A percentile compares a stretch with the other conserved stretches of the same genome.
Conservation (phyloP, 2,797 vertebrate genomes). For the Crenichthys baileyi region DNA sequence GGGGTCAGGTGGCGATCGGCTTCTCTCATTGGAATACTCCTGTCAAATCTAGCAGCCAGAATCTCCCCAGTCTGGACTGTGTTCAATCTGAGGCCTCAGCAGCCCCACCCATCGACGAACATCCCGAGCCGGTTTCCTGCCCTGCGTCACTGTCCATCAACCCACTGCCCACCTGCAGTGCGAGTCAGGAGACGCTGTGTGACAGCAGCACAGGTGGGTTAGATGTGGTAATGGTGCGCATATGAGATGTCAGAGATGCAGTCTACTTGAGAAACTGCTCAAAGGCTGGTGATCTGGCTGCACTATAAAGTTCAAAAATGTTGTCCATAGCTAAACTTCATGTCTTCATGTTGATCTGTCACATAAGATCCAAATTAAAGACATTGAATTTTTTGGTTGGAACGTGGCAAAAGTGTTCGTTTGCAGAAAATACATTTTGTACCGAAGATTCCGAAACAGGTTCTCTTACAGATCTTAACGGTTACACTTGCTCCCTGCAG, state of each 20-base stretch:
- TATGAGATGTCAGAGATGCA: not conserved
- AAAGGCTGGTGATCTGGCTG: no score
- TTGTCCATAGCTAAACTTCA: no score
- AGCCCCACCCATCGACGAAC: slow-evolving; percentile 73
- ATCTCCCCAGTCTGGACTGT: slow-evolving; percentile 78
- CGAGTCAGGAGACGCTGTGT: slow-evolving; percentile 88
- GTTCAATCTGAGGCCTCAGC: slow-evolving; percentile 73
- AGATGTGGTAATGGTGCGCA: not conserved
- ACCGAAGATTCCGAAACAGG: no score
- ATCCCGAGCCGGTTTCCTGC: slow-evolving; percentile 85
- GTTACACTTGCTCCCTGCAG: no score
- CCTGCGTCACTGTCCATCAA: slow-evolving; percentile 90
- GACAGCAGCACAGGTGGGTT: slow-evolving; percentile 84
- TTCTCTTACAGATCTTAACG: no score
- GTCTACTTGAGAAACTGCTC: not conserved
- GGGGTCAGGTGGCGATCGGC: slow-evolving; percentile 84
- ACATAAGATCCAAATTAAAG: no score
- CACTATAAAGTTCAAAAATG: no score
- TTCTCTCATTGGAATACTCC: slow-evolving; percentile 88
- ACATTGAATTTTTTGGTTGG: no score
- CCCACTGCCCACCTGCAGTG: slow-evolving; percentile 84
- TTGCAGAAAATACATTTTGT: no score
- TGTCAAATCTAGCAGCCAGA: slow-evolving; percentile 55
- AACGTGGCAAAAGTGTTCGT: no score
- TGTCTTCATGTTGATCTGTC: no score